Base-by-base conservation (phyloP, 1,140 invertebrate species). In the Papilio aristodemus region DNA sequence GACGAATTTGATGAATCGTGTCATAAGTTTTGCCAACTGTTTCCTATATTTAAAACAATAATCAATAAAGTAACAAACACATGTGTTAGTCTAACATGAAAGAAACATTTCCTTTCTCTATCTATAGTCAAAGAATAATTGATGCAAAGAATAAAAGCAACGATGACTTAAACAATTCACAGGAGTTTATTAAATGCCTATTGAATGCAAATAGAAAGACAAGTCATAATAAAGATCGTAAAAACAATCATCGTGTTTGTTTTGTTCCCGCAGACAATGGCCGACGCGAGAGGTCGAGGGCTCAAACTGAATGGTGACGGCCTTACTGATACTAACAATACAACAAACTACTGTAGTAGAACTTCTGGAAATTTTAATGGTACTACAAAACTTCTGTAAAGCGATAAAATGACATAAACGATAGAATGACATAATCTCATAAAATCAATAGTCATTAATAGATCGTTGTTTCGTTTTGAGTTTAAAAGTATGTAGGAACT, bases 171-270 rank as follows among this genome's bases (percentile, higher is more conserved):
- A 2, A 4, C 10, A 41, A 41, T 9, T 14, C 25, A 14, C 57
- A 59, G 54, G 27, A 32, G 59, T 62, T 71, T 73, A 80, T 75
- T 80, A 71, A 72, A 69, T 75, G 71, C 37, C 75, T 67, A 78
- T 82, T 78, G 69, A 79, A 78, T 73, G 69, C 67, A 78, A 77
- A 79, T 70, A 54, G 43, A 46, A 19, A 46, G 10, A 78, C 69
- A 76, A 72, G 5, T 37, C 32, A 39, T 59, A 72, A 66, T 67
- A 68, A 68, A 46, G 57, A 68, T 71, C 38, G 64, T 57, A 57
- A 69, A 46, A 38, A 71, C 43, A 63, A 46, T 67, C 14, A 25
- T 43, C 50, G 4, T 70, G 41, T 67, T 46, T 63, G 60, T 67
- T 54, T 69, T 58, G 37, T 64, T 62, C 32, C 59, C 14, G 59